Base-by-base conservation (phyloP, 2,113 vertebrate species). In the Glaucidium brasilianum region DNA sequence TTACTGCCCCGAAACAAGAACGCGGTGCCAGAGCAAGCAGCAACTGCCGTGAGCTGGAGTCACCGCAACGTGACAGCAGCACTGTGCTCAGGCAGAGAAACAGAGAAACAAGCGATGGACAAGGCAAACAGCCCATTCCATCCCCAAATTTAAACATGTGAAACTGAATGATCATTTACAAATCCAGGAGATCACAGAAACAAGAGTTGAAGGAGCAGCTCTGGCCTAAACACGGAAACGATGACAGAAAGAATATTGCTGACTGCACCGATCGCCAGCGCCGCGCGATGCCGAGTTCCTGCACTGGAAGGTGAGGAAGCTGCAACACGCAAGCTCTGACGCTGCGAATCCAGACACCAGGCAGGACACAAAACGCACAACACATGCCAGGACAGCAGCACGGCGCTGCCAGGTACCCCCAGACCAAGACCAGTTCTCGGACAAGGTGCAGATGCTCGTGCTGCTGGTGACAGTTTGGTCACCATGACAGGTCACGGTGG, bases 341-440 rank as follows among this genome's bases (percentile, higher is more conserved):
- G 15, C 41, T 58, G 50, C 25, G 62, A 76, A 73, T 16, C 63
- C 91, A 45, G 4, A 22, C 4, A 6, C 2, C 45, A 37, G 83
- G 9, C 2, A 23, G 34, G 30, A 39, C 39, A 39, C 11, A 11
- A 10, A 39, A 39, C 11, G 47, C 9, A 1, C 2, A 8, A 11
- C 50, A 58, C 0, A 1, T 0, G 1, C 29, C 53, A 41, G 45
- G 45, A 75, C 29, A 29, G 32, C 66, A 15, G 6, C 2, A 2
- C 59, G 2, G 27, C 5, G 8, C 49, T 6, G 29, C 15, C 41
- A 34, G 64, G 2, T 2, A 29, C 3, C 32, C 30, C 75, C 71
- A 30, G 35, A 34, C 3, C 63, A 30, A 27, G 73, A 49, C 18
- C 0, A 3, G 55, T 8, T 47, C 56, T 34, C 35, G 27, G 49